Base-by-base conservation (phyloP, 2,888 invertebrate genomes). In the Diplolepis rosae region DNA sequence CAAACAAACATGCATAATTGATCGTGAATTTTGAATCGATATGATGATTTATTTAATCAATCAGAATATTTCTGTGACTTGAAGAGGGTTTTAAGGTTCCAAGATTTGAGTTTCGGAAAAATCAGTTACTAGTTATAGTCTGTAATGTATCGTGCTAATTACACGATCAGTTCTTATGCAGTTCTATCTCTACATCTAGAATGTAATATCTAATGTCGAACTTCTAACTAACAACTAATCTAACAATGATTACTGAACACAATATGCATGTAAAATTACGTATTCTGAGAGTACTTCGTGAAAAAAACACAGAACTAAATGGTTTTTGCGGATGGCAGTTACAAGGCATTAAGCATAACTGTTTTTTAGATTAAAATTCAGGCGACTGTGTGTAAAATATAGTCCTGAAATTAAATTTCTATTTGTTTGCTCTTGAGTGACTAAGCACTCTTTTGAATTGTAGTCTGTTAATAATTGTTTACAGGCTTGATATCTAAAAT, bases 81-180 rank as follows among this genome's bases (percentile, higher is more conserved):
- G 22, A 24, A 28, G 39, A 52, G 30, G 28, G 54, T 66, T 66
- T 73, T 66, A 24, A 7, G 68, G 35, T 71, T 73, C 56, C 1
- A 7, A 73, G 61, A 71, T 73, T 70, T 1, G 45, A 28, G 11
- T 35, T 35, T 24, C 7, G 35, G 35, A 39, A 4, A 24, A 54
- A 54, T 52, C 52, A 52, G n/a, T 27, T 52, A 28, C 15, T 27
- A n/a, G n/a, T n/a, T n/a, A 61, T 18, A 9, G 1, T 48, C 9
- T 22, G 11, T 48, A 22, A 22, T 39, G 13, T 11, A 22, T 61
- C 39, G 24, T 39, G 39, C 39, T 11, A 48, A 48, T 48, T 48
- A 61, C 39, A 27, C 39, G 61, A 61, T 61, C 35, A 61, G 24
- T 11, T 15, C n/a, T 61, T 61, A 61, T 61, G 61, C 61, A 27